These are phyloP conservation scores for Ips nitidus DNA, from an alignment of 1,140 invertebrate genomes.

Conservation along the genomic window DNA sequence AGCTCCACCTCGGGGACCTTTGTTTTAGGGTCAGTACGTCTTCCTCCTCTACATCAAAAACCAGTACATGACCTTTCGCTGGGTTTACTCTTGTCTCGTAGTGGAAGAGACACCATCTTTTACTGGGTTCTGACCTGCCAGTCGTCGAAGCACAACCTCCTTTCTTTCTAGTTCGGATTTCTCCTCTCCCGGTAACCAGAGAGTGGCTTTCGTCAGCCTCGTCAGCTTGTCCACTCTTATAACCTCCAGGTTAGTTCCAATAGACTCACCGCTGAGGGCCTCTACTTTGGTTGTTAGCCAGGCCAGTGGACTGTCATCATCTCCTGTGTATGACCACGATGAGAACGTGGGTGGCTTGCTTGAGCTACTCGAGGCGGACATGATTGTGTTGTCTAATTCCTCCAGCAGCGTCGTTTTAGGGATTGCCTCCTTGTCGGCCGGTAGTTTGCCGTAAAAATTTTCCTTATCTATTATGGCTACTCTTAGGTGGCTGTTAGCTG, in stretches of 20 bases:
- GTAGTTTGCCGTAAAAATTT: no score
- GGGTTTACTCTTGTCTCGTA: neutral
- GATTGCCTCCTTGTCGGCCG: no score
- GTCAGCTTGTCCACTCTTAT: neutral
- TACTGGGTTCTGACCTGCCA: neutral
- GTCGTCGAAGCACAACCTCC: neutral
- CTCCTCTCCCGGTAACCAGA: neutral
- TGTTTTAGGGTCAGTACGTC: neutral
- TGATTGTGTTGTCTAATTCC: no score
- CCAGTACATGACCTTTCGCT: neutral
- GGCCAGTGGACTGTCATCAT: neutral
- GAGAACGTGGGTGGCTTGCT: no score
- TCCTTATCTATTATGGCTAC: no score
- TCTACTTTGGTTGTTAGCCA: neutral
- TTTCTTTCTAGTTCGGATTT: neutral
- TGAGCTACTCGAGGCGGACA: no score
- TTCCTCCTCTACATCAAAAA: neutral
- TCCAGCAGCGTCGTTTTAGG: no score
- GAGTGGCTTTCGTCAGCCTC: neutral
- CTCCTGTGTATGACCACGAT: no score
- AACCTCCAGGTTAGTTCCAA: neutral
- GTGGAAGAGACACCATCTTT: neutral
- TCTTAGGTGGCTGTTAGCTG: no score
- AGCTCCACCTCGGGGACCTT: slow-evolving; percentile 1
- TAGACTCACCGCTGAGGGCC: neutral